These are phyloP conservation scores for Ptychadena robeensis DNA, from an alignment of 2,797 vertebrate genomes.

Conservation along the genomic window DNA sequence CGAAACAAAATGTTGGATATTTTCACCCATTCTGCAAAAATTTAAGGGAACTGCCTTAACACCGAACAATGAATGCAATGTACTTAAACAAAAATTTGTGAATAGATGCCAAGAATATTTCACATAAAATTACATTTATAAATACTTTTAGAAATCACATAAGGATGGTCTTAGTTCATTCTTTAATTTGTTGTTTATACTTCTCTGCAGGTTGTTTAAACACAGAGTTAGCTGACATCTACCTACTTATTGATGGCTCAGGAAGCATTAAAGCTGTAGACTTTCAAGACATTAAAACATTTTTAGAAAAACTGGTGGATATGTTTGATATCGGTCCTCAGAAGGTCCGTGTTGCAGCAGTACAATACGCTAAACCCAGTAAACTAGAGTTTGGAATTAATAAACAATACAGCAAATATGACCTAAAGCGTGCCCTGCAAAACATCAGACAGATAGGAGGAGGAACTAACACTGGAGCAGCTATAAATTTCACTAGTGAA, in stretches of 20 bases:
- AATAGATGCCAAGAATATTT: too few species aligned
- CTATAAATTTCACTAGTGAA: slow-evolving; percentile 62
- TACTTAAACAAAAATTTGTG: too few species aligned
- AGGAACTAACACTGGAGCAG: slow-evolving; percentile 56
- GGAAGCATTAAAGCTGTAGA: slow-evolving; percentile 7
- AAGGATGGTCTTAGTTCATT: not conserved
- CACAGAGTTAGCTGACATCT: slow-evolving; percentile 68
- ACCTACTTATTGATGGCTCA: slow-evolving; percentile 72
- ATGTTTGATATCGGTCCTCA: slow-evolving; percentile 68
- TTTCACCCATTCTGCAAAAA: too few species aligned
- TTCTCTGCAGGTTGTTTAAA: slow-evolving; percentile 66
- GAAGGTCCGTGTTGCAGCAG: slow-evolving; percentile 64
- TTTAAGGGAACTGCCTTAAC: too few species aligned
- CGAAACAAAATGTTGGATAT: too few species aligned
- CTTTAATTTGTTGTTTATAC: slow-evolving; percentile 14
- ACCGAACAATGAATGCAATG: too few species aligned
- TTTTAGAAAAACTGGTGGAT: slow-evolving; percentile 60
- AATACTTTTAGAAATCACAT: too few species aligned
- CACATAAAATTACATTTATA: too few species aligned
- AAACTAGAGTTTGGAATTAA: slow-evolving; percentile 59
- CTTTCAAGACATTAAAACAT: slow-evolving; percentile 65
- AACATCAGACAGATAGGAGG: slow-evolving; percentile 61
- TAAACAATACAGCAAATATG: slow-evolving; percentile 16
- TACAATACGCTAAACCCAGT: slow-evolving; percentile 53
- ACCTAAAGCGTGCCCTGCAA: slow-evolving; percentile 63